Conservation (phyloP, 2,113 vertebrate genomes). For the Cyprinodon brontotheroides region DNA sequence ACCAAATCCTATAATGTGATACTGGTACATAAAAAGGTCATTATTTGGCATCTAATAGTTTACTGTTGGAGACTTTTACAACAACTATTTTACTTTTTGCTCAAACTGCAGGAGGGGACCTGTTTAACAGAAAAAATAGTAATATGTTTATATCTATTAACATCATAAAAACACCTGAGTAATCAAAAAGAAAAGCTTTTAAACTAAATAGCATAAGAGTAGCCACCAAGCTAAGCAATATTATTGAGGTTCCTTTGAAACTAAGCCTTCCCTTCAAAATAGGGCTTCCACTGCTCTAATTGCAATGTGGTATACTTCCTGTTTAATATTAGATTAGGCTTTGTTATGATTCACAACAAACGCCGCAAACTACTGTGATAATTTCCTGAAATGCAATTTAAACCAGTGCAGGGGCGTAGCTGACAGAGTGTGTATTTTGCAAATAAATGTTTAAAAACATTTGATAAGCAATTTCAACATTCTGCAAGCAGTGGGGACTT, state of each 20-base stretch:
- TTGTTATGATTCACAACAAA: slow-evolving; percentile 3
- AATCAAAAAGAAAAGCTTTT: background rate
- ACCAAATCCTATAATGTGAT: no score
- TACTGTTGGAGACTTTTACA: no score
- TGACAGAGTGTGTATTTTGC: slow-evolving; percentile 4
- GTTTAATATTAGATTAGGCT: background rate
- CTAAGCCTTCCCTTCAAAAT: background rate
- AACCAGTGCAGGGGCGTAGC: slow-evolving; percentile 17
- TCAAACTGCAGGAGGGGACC: no score
- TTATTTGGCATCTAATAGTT: no score
- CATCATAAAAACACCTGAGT: background rate
- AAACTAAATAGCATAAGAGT: background rate
- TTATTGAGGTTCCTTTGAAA: background rate
- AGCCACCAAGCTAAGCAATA: background rate
- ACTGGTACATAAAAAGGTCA: no score
- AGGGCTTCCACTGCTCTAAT: slow-evolving; percentile 4
- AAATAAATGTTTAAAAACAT: slow-evolving; percentile 15
- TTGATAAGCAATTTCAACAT: slow-evolving; percentile 7
- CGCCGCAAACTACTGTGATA: slow-evolving; percentile 1
- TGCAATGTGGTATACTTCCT: background rate
- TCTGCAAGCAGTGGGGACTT: background rate
- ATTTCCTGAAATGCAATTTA: background rate
- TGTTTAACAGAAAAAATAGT: background rate
- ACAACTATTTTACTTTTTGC: no score
- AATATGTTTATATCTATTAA: background rate